Percentiles rank a stretch among this genome's conserved stretches.
phyloP scores from a whole-genome alignment of 2,113 vertebrate genomes.

The Cavia porcellus region DNA sequence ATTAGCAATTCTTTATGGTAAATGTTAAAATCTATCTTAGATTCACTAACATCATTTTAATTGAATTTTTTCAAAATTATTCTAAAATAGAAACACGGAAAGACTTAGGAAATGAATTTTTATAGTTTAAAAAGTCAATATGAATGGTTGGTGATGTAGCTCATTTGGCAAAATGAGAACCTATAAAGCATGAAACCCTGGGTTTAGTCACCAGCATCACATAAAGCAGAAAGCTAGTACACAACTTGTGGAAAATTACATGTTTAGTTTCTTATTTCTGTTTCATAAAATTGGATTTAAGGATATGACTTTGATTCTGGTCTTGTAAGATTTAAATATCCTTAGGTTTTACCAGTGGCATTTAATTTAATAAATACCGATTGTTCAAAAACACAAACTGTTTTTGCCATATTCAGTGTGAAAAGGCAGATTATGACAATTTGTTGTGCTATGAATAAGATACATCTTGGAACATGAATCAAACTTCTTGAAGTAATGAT shows the following conservation, averaged over 20 bases:
- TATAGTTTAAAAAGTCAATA: background rate
- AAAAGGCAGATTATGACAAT: background rate
- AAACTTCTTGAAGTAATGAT: background rate
- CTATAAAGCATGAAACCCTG: background rate
- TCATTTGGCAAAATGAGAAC: background rate
- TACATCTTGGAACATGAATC: background rate
- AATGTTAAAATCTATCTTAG: background rate
- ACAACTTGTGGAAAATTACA: background rate
- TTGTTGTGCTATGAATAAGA: background rate
- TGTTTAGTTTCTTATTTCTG: background rate
- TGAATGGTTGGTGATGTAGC: background rate
- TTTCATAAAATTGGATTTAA: background rate
- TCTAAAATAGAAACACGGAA: background rate
- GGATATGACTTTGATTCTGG: background rate
- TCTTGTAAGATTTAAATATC: background rate
- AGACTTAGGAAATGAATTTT: background rate
- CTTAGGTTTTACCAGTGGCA: background rate
- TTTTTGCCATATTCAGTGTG: background rate
- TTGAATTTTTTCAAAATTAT: slow-evolving; percentile 4
- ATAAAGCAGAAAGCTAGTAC: background rate
- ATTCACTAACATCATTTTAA: background rate
- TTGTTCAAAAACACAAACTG: background rate
- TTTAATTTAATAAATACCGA: background rate
- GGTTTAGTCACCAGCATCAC: background rate
- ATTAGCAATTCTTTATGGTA: background rate